Base-by-base conservation (phyloP, 2,797 vertebrate genomes). In the Heliangelus exortis region DNA sequence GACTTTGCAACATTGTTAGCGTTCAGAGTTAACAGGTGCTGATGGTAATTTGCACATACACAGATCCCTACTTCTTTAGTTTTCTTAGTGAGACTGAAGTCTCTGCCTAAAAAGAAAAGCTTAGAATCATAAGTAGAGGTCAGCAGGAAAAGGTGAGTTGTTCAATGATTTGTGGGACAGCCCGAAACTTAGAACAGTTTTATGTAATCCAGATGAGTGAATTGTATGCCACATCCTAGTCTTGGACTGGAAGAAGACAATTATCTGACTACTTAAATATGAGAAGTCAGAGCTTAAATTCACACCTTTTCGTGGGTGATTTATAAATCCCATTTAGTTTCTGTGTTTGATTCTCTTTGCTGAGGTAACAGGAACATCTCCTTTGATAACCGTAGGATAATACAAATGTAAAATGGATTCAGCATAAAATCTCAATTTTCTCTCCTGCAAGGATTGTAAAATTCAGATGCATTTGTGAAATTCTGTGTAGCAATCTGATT, bases 401-500 rank as follows among this genome's bases (percentile, higher is more conserved):
- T 84, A 65, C 3, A 0, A 1, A 3, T 55, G 51, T 62, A 74
- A 81, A 90, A 53, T 7, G 3, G 11, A 74, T 87, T 80, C 71
- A 89, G 65, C 75, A 87, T 74, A 87, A 84, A 71, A 87, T 80
- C 50, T 78, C 25, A 39, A 20, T 87, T 94, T 89, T 80, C 8
- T 92, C 41, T 91, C 18, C 62, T 72, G 29, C 14, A 77, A 68
- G 28, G 68, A 59, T 59, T 87, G 66, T 82, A 73, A 86, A 81
- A 65, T 65, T 51, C 80, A 61, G 20, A 20, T 61, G 12, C 74
- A 34, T 80, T 89, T 82, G 39, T 77, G 71, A 86, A 77, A 77
- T 63, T 74, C 41, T 71, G 17, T 80, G 89, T 58, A 68, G 67
- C 47, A 51, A 82, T 80, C 74, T 90, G 57, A 77, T 91, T 83